Evolutionary conservation across 2,888 invertebrate genomes (phyloP), one percentile per base, ranked within the genome.

Genomic region (Ditylenchus weischeri): DNA sequence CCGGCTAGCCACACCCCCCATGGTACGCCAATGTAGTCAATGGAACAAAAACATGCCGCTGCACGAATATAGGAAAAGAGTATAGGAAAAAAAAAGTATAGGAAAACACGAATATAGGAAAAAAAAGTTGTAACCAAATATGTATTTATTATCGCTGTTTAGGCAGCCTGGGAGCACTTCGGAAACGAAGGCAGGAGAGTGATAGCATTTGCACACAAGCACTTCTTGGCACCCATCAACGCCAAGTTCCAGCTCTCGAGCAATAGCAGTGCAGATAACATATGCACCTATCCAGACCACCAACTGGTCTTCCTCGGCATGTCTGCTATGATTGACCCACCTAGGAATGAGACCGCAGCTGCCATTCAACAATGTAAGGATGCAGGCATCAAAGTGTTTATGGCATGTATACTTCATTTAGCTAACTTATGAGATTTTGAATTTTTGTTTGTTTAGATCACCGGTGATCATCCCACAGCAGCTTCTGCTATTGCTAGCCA

Each of bases 261-360:
- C 23, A 54, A 18, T 7, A 29, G 4, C 23, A 29, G 35, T 19
- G 57, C 71, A 18, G 72, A 68, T 38, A 29, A 21, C 6, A 29
- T 21, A 15, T 54, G 29, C 54, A 11, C 21, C 21, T 75, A 74
- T 64, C 76, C 74, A 5, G 61, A 66, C 18, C 69, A 75, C 13
- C 76, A 76, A 0, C 68, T 81, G 47, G 75, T 75, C 10, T 82
- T 82, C 61, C 74, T 81, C n/a, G 81, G 81, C 19, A 78, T 81
- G 78, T 72, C 78, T 10, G 81, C 79, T 6, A 81, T 82, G 50
- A 79, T 80, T 76, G 81, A 81, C 71, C 81, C 81, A 11, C 81
- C 81, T 19, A 77, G 80, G 66, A 72, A 74, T 13, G 81, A 81
- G 54, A 78, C 81, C 0, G 76, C 76, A 0, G 73, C 71, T 8